Conservation (phyloP, 2,113 vertebrate genomes). For the Heterotis niloticus region DNA sequence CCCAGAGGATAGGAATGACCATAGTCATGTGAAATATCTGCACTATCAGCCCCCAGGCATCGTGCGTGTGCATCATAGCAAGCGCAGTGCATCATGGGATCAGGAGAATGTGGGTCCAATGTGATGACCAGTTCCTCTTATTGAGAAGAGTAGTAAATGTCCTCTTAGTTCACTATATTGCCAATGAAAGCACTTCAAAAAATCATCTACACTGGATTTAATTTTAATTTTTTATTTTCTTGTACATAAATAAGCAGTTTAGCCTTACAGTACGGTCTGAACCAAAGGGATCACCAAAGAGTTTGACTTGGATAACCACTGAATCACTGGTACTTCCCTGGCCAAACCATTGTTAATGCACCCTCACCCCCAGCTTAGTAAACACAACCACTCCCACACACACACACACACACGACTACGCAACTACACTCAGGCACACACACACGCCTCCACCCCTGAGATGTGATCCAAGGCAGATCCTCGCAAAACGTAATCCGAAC, state of each 20-base stretch:
- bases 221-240: neutral
- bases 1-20: slow-evolving; percentile 25
- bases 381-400: neutral
- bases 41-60: slow-evolving; percentile 16
- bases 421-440: neutral
- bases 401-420: neutral
- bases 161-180: neutral
- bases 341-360: neutral
- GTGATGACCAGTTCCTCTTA: slow-evolving; percentile 1
- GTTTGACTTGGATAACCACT: slow-evolving; percentile 20
- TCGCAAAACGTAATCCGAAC: slow-evolving; percentile 13
- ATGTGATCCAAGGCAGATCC: slow-evolving; percentile 33
- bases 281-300: neutral
- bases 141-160: slow-evolving; percentile 10
- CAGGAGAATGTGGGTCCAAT: neutral
- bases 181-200: no score
- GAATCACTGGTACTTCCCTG: neutral
- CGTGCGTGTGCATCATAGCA: slow-evolving; percentile 10
- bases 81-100: slow-evolving; percentile 22
- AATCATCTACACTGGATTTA: neutral
- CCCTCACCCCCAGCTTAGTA: neutral
- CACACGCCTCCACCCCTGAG: neutral
- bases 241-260: slow-evolving; percentile 16
- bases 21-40: slow-evolving; percentile 25
- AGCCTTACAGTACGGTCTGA: neutral